Base-by-base conservation (phyloP, 2,888 invertebrate genomes). In the Oconnorella tubifera region DNA sequence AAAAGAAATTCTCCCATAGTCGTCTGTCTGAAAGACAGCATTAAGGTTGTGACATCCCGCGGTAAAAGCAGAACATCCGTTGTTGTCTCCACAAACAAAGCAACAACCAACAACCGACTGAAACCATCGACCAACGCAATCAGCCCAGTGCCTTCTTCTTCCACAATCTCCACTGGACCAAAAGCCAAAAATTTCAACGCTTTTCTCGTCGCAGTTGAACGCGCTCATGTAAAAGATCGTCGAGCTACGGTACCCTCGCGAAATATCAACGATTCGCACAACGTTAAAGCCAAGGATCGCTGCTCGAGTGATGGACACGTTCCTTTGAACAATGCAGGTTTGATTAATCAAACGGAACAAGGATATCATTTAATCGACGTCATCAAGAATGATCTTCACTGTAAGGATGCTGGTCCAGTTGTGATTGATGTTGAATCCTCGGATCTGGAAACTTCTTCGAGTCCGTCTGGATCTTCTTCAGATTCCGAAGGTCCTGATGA, bases 291-390 rank as follows among this genome's bases (percentile, higher is more conserved):
- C 58, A 62, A 57, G 27, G 65, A 51, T 23, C 33, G 33, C 25
- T 28, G 31, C 51, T 23, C 51, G 25, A 19, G 40, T 40, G 40
- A 40, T n/a, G n/a, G n/a, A n/a, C n/a, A n/a, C n/a, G n/a, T n/a
- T n/a, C n/a, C n/a, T n/a, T n/a, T n/a, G n/a, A n/a, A n/a, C n/a
- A n/a, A n/a, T n/a, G n/a, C n/a, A n/a, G n/a, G n/a, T n/a, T n/a
- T n/a, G n/a, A n/a, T n/a, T n/a, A n/a, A n/a, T n/a, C n/a, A n/a
- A n/a, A n/a, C n/a, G n/a, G n/a, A n/a, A n/a, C n/a, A n/a, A n/a
- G n/a, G n/a, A n/a, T n/a, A n/a, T n/a, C n/a, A n/a, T n/a, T n/a
- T 77, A 67, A 75, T 80, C 25, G 77, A 79, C 29, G 69, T 80
- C 31, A 80, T 80, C 51, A 78, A 78, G 71, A 79, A 80, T 69